phyloP scores from a whole-genome alignment of 2,113 vertebrate species.

The Rhea americana region DNA sequence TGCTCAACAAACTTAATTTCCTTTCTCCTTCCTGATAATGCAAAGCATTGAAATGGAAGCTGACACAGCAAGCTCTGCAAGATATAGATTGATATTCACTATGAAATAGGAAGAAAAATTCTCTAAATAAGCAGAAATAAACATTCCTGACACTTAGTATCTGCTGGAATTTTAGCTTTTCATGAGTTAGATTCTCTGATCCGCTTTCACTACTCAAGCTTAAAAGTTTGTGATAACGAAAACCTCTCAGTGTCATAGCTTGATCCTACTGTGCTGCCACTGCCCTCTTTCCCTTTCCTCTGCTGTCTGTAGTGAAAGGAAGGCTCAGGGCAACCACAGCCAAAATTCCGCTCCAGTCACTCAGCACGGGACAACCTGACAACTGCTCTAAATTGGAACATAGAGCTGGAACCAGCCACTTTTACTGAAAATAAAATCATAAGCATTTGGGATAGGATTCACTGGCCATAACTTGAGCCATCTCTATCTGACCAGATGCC shows the following conservation, averaged over 20 bases:
- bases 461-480: not conserved
- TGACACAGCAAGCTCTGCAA: not conserved
- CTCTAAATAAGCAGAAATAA: not conserved
- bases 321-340: not conserved
- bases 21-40: not conserved
- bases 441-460: not conserved
- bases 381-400: not conserved
- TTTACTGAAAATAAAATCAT: not conserved
- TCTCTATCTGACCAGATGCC: not conserved
- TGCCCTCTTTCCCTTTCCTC: not conserved
- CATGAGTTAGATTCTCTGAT: not conserved
- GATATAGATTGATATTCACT: not conserved
- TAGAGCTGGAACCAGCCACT: not conserved
- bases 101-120: conserved; percentile 16
- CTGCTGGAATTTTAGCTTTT: not conserved
- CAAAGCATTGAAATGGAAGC: conserved; percentile 13
- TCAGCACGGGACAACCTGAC: not conserved
- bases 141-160: not conserved
- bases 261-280: not conserved
- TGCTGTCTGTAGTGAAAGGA: not conserved
- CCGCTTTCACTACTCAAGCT: not conserved
- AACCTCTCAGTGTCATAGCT: not conserved
- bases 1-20: not conserved
- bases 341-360: not conserved
- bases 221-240: not conserved